Evolutionary conservation across 2,113 vertebrate species (phyloP).

Genomic region (Piprites chloris): DNA sequence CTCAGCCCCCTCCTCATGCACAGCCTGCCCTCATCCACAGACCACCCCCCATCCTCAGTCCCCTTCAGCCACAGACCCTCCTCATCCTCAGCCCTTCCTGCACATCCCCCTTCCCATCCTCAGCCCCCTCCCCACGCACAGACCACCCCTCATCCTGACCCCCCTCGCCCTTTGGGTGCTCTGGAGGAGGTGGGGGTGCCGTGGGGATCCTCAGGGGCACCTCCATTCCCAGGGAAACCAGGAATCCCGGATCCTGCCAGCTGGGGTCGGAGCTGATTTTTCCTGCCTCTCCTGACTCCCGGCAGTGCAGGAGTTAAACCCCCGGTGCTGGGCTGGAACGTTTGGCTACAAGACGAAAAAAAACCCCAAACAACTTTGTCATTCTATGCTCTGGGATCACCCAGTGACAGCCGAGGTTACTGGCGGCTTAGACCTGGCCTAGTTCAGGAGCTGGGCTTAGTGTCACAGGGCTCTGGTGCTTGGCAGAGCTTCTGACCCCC

Average conservation of each 20-base stretch:
- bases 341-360: not conserved
- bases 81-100: no score
- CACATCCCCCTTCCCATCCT: no score
- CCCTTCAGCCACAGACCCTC: no score
- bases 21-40: no score
- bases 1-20: no score
- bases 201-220: not conserved
- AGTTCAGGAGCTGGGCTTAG: not conserved
- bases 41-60: no score
- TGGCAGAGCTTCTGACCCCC: not conserved
- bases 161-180: no score
- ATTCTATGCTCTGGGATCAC: not conserved
- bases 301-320: not conserved
- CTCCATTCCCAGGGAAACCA: no score
- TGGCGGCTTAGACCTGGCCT: not conserved
- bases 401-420: not conserved
- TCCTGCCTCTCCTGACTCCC: not conserved
- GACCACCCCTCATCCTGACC: no score
- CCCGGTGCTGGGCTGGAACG: not conserved
- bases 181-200: no score
- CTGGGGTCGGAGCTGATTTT: not conserved
- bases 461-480: not conserved
- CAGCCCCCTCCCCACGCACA: no score
- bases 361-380: not conserved
- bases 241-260: not conserved